phyloP scores from a whole-genome alignment of 2,888 invertebrate genomes.

The Polydrusus pterygomalis region DNA sequence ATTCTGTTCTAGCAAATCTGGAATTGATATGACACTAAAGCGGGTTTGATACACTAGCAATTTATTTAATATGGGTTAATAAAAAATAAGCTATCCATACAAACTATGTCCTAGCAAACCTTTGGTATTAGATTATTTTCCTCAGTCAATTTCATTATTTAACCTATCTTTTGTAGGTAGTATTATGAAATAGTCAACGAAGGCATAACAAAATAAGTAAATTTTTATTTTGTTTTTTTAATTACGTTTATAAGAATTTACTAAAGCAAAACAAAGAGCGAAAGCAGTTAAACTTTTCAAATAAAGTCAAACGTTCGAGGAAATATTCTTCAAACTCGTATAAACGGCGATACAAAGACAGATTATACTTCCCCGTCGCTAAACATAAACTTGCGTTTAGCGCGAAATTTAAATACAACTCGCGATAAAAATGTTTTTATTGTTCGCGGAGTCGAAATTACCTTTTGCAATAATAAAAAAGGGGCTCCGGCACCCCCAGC shows the following conservation, averaged over 20 bases:
- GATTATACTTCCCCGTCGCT: conserved; percentile 47
- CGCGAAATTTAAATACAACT: conserved; percentile 53
- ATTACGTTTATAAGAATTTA: conserved; percentile 20
- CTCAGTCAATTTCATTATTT: no score
- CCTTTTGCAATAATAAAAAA: conserved; percentile 66
- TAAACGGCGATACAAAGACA: conserved; percentile 43
- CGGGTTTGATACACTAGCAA: no score
- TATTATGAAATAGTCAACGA: conserved; percentile 4
- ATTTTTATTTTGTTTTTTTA: conserved; percentile 36
- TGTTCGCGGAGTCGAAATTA: conserved; percentile 63
- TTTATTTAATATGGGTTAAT: no score
- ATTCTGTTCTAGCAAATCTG: no score
- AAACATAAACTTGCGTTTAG: conserved; percentile 53
- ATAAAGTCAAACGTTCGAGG: conserved; percentile 29
- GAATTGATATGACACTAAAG: no score
- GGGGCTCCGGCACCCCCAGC: conserved; percentile 27
- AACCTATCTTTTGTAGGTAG: no score
- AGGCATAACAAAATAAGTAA: conserved; percentile 19
- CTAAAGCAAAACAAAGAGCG: conserved; percentile 20
- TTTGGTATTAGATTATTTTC: no score
- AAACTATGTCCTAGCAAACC: no score
- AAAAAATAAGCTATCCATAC: no score
- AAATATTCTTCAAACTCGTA: conserved; percentile 40
- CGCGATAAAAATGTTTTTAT: conserved; percentile 61
- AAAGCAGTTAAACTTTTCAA: conserved; percentile 34